phyloP scores from a whole-genome alignment of 2,113 vertebrate species.

The Chauna torquata region DNA sequence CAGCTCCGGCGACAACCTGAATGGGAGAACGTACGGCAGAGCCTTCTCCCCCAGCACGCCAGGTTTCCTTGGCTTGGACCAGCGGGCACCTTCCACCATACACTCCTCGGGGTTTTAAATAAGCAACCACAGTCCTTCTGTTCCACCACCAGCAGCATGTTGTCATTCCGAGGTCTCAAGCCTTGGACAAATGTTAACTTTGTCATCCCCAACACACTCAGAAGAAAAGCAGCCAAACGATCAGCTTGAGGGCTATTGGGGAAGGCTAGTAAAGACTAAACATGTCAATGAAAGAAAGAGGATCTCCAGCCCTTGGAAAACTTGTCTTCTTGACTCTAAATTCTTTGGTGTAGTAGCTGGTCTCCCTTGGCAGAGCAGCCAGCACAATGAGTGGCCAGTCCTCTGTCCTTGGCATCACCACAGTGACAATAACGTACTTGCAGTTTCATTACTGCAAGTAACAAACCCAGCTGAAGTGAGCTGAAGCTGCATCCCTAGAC shows the following conservation, averaged over 20 bases:
- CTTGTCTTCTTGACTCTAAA: background rate
- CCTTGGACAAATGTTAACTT: background rate
- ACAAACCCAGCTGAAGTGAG: background rate
- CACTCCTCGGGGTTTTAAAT: background rate
- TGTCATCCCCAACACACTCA: background rate
- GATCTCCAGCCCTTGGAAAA: background rate
- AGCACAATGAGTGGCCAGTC: background rate
- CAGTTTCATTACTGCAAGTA: background rate
- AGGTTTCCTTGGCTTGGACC: background rate
- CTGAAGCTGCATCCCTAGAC: background rate
- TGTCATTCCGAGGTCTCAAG: background rate
- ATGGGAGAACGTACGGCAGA: fast-evolving
- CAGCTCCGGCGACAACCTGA: background rate
- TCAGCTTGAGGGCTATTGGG: background rate
- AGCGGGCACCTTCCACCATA: background rate
- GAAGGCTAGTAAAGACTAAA: background rate
- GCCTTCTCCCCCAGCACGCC: background rate
- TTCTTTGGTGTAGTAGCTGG: constrained; percentile 35
- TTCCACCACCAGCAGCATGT: background rate
- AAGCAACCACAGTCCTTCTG: background rate
- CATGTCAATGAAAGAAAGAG: background rate
- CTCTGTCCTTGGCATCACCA: background rate
- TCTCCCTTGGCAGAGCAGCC: fast-evolving
- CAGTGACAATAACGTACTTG: background rate
- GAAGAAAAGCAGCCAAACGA: background rate